Base-by-base conservation (phyloP, 92 coral and sea anemone genomes). In the Epizoanthus illoricatus region DNA sequence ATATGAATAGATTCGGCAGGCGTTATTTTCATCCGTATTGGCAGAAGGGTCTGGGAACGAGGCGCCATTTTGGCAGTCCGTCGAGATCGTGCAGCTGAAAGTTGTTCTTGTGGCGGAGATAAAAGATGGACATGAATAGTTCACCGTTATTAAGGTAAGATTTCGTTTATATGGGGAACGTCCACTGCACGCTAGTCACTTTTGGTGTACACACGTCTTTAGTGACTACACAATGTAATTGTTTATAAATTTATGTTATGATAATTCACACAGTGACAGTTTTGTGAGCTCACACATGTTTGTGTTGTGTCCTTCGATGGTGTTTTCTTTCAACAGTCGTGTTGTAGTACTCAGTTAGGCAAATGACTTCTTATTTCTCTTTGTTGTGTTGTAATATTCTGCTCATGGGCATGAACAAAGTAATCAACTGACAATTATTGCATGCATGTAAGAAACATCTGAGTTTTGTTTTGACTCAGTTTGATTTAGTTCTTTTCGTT, bases 141-240 rank as follows among this genome's bases (percentile, higher is more conserved):
- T 78, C 82, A 40, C 13, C 82, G 59, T 63, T 62, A 18, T 62
- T 20, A 78, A 78, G 82, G 82, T 78, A 78, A 78, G 82, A 64
- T 78, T 60, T 78, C 59, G 59, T 42, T 78, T 78, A 63, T 78
- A 43, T 5, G 71, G 60, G 71, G 41, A 43, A 20, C 45, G 45
- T 78, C 82, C 82, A 78, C 82, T 78, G 82, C 65, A 20, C 60
- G 59, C 82, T 78, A 78, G 82, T 62, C 42, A 66, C 81, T 78
- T 78, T 78, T 78, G 71, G 72, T 78, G 82, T 78, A 78, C 21
- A 42, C 60, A 78, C 45, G 67, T 75, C 9, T 42, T 47, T 7
- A 36, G 57, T 70, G 57, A 13, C 74, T 40, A 16, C 33, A 70
- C 15, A 33, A 24, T 60, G 56, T 71, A 40, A 6, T 71, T 47